Base-by-base conservation (phyloP, 2,113 vertebrate genomes). In the Nymphicus hollandicus region DNA sequence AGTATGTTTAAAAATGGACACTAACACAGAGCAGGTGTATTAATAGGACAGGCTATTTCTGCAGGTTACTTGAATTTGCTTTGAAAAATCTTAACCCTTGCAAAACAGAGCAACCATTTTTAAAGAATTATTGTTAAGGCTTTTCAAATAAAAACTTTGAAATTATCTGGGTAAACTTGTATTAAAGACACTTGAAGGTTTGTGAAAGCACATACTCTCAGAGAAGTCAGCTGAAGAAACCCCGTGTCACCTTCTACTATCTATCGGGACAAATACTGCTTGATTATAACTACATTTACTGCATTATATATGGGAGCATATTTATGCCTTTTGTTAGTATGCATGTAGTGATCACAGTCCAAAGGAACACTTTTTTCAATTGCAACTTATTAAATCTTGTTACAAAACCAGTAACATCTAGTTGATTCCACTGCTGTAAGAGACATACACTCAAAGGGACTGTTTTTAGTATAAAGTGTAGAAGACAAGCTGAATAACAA, bases 171-270 rank as follows among this genome's bases (percentile, higher is more conserved):
- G 69, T 94, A 68, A 85, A 33, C 86, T 52, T 77, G 43, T 73
- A 87, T 95, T 95, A 95, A 96, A 97, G 97, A 98, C 97, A 97
- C 97, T 95, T 94, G 74, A 96, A 95, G 86, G 88, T 89, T 88
- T 92, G 31, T 73, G 83, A 94, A 93, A 95, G 95, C 86, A 90
- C 44, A 86, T 95, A 96, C 93, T 97, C n/a, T 91, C 88, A 82
- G 66, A 89, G 82, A 97, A 97, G 94, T 94, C 60, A 71, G 61
- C 1, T 83, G 10, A 52, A 95, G 94, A 88, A 80, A n/a, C 20
- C 13, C 35, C 55, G 13, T 1, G 76, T 64, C 77, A 89, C 56
- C 72, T 71, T 77, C 53, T 83, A 66, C 91, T 92, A 84, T 43
- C 49, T 91, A 78, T 55, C 68, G 91, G 52, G 74, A 73, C 91